phyloP scores from a whole-genome alignment of 2,113 vertebrate genomes.

The Panthera uncia region DNA sequence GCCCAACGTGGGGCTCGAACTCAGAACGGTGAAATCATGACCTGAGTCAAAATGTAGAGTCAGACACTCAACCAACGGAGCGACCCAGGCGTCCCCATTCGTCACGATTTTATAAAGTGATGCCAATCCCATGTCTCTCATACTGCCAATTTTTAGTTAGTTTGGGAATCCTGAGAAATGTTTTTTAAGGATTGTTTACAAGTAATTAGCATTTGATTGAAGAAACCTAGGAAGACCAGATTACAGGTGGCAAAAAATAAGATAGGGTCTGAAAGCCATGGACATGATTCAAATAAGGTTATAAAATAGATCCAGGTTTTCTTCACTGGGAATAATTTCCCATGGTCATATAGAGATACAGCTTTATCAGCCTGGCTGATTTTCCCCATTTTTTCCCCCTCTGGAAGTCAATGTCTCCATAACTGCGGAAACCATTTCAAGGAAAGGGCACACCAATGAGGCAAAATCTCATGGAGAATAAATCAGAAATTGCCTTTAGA shows the following conservation, averaged over 20 bases:
- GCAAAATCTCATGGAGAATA: background rate
- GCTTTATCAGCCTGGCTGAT: background rate
- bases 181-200: background rate
- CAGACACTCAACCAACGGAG: no score
- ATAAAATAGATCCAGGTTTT: background rate
- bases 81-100: background rate
- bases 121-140: background rate
- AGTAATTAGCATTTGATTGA: background rate
- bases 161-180: background rate
- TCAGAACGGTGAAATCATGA: no score
- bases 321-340: background rate
- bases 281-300: background rate
- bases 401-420: background rate
- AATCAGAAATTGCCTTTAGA: background rate
- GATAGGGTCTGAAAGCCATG: background rate
- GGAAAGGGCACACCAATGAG: background rate
- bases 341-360: background rate
- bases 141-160: background rate
- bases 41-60: no score
- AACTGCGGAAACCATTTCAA: background rate
- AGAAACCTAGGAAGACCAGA: background rate
- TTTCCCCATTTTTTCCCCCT: background rate
- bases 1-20: no score
- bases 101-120: background rate
- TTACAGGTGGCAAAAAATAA: background rate